A percentile compares a stretch with the other conserved stretches of the same genome.
Evolutionary conservation across 2,113 vertebrate genomes (phyloP).

Genomic region (Gracilinanus agilis): DNA sequence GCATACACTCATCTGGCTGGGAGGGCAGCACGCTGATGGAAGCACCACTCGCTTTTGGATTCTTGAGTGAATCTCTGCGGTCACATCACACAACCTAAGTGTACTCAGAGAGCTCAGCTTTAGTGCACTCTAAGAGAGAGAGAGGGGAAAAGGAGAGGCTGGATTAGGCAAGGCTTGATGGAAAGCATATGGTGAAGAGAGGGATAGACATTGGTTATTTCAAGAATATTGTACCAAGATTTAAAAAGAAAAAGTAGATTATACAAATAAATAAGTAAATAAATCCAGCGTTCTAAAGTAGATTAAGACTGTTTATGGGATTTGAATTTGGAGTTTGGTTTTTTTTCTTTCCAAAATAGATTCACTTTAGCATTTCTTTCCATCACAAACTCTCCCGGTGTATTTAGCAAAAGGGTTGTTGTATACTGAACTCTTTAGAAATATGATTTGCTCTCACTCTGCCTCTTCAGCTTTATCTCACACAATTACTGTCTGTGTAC

Average conservation of each 20-base stretch:
- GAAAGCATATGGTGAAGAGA: not conserved
- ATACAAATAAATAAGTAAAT: not conserved
- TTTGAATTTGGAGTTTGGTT: not conserved
- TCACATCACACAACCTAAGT: not conserved
- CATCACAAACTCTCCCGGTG: not conserved
- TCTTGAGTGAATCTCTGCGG: not conserved
- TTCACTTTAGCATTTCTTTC: not conserved
- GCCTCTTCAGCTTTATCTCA: not conserved
- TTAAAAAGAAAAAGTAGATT: not conserved
- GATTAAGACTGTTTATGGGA: not conserved
- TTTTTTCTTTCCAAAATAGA: constrained; percentile 4
- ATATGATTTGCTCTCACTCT: not conserved
- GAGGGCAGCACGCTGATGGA: not conserved
- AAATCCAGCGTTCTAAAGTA: not conserved
- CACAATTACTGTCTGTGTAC: not conserved
- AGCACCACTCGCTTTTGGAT: too few species aligned
- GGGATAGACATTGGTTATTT: not conserved
- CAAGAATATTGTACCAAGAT: too few species aligned
- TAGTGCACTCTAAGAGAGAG: not conserved
- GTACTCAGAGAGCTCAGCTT: not conserved
- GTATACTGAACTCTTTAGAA: not conserved
- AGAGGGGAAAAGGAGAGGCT: not conserved
- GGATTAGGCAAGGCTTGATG: not conserved
- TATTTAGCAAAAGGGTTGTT: not conserved
- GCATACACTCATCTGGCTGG: not conserved